These are phyloP conservation scores for Zaprionus davidi DNA, from an alignment of 1,140 invertebrate genomes.

Conservation along the genomic window DNA sequence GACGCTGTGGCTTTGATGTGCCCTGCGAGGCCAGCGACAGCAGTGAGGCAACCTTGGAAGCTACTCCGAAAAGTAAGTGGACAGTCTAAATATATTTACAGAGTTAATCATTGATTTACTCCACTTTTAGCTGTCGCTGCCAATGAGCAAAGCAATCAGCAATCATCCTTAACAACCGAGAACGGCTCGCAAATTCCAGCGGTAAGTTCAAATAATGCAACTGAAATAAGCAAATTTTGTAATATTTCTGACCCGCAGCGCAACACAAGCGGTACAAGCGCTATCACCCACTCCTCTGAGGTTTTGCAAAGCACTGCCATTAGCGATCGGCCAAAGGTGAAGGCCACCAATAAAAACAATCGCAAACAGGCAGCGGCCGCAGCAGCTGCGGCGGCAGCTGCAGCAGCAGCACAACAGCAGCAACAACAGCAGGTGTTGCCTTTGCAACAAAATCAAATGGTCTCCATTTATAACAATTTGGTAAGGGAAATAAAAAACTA, in stretches of 20 bases:
- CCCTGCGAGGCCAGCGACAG: conserved; percentile 32
- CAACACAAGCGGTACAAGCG: conserved; percentile 48
- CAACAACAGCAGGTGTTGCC: conserved; percentile 58
- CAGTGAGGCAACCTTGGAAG: conserved; percentile 45
- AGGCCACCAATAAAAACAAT: conserved; percentile 91
- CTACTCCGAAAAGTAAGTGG: conserved; percentile 49
- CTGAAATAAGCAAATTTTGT: neutral
- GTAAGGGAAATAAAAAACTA: conserved; percentile 42
- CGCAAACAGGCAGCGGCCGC: conserved; percentile 85
- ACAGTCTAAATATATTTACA: neutral
- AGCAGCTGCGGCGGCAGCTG: conserved; percentile 59
- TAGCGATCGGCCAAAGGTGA: conserved; percentile 91
- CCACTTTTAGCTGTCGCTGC: conserved; percentile 34
- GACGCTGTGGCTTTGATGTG: conserved; percentile 57
- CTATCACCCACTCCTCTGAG: conserved; percentile 84
- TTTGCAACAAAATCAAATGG: conserved; percentile 79
- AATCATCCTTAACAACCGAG: conserved; percentile 36
- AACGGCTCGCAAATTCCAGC: conserved; percentile 47
- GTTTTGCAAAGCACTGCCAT: conserved; percentile 89
- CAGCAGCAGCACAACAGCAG: conserved; percentile 48
- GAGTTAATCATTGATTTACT: neutral
- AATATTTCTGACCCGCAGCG: conserved; percentile 26
- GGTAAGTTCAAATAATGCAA: conserved; percentile 30
- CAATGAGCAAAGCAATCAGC: conserved; percentile 37
- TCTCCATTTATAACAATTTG: conserved; percentile 82